These are phyloP conservation scores for Odocoileus virginianus DNA, from an alignment of 2,113 vertebrate genomes.

Conservation along the genomic window DNA sequence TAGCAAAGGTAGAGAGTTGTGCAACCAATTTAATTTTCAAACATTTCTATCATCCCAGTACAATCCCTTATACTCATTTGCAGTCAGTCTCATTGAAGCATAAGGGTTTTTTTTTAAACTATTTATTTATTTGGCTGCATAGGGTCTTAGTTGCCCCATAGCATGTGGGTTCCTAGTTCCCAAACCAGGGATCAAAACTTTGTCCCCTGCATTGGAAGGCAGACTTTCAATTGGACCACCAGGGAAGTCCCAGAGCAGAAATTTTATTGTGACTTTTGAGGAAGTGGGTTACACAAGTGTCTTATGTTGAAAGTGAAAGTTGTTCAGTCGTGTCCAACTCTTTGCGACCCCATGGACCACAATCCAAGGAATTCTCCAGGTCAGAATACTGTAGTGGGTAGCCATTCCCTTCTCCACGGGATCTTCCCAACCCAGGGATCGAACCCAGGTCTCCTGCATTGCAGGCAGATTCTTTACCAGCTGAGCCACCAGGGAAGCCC, in stretches of 20 bases:
- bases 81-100: neutral
- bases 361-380: neutral
- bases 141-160: neutral
- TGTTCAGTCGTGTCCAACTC: neutral
- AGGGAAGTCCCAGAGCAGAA: neutral
- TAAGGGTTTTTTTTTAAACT: neutral
- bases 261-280: neutral
- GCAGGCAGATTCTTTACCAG: neutral
- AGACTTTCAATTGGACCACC: neutral
- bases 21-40: neutral
- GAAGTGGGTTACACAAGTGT: neutral
- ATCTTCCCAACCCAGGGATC: neutral
- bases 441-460: neutral
- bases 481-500: neutral
- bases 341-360: neutral
- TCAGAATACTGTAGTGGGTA: neutral
- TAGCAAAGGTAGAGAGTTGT: neutral
- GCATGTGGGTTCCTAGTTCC: neutral
- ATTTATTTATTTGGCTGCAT: neutral
- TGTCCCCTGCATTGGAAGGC: neutral
- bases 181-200: neutral
- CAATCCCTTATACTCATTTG: neutral
- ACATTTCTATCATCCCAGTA: neutral
- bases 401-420: neutral
- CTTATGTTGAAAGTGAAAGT: neutral